A percentile compares a stretch with the other conserved stretches of the same genome.
These are phyloP conservation scores for Pseudolaguvia tuberculata DNA, from an alignment of 2,113 vertebrate species.

Conservation along the genomic window DNA sequence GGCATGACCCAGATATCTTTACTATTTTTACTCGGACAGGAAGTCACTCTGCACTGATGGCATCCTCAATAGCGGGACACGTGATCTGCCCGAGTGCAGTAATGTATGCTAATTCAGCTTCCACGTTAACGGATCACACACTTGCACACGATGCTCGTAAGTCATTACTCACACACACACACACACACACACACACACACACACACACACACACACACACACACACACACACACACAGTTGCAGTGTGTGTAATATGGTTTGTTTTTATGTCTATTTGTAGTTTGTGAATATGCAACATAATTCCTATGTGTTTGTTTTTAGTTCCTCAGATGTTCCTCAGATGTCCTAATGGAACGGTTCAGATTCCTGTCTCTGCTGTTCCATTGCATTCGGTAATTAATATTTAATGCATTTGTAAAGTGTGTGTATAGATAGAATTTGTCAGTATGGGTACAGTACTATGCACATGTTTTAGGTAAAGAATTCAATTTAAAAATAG, in stretches of 20 bases:
- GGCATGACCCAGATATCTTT: too few species aligned
- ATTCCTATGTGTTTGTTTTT: slow-evolving; percentile 32
- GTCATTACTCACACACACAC: slow-evolving; percentile 35
- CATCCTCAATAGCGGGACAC: slow-evolving; percentile 83
- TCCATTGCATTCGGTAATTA: slow-evolving; percentile 84
- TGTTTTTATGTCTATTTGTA: background rate
- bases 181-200: slow-evolving; percentile 55
- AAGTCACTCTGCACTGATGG: slow-evolving; percentile 79
- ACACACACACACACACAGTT: background rate
- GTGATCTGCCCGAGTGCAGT: slow-evolving; percentile 91
- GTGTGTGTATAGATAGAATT: too few species aligned
- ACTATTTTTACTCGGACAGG: slow-evolving; percentile 59
- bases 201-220: slow-evolving; percentile 68
- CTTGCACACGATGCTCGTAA: slow-evolving; percentile 82
- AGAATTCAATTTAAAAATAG: too few species aligned
- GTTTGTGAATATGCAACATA: background rate
- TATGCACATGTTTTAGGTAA: too few species aligned
- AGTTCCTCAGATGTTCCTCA: slow-evolving; percentile 87
- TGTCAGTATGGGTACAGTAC: too few species aligned
- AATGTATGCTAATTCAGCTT: slow-evolving; percentile 82
- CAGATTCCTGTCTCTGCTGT: slow-evolving; percentile 93
- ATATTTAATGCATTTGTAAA: background rate
- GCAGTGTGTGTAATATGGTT: background rate
- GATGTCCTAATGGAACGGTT: slow-evolving; percentile 81
- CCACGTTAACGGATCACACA: slow-evolving; percentile 78